Conservation (phyloP, 2,113 vertebrate species). For the Solea solea region DNA sequence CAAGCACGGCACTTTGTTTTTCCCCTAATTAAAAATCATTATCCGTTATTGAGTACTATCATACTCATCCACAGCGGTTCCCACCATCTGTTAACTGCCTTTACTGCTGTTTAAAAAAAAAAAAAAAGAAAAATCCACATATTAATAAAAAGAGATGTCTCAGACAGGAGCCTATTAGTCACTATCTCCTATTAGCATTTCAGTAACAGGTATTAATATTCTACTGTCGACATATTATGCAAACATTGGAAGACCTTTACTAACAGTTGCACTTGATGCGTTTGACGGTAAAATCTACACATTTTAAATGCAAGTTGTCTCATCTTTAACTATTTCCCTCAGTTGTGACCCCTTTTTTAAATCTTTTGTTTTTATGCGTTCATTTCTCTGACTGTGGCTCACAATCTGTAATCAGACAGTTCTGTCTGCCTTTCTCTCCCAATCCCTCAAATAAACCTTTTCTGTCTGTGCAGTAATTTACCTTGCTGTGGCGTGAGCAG, state of each 20-base stretch:
- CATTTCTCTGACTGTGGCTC: constrained; percentile 28
- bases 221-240: neutral
- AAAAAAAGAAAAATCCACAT: neutral
- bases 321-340: neutral
- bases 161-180: neutral
- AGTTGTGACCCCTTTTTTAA: constrained; percentile 1
- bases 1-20: neutral
- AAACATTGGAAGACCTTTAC: too few species aligned
- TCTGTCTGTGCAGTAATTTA: constrained; percentile 63
- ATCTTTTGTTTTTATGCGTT: constrained; percentile 12
- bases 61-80: too few species aligned
- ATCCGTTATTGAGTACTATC: too few species aligned
- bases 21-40: too few species aligned
- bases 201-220: neutral
- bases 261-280: too few species aligned
- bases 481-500: constrained; percentile 48
- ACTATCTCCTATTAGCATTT: constrained; percentile 3
- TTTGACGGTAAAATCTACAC: too few species aligned
- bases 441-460: constrained; percentile 40
- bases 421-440: constrained; percentile 33
- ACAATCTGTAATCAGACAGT: constrained; percentile 42
- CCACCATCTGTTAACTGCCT: too few species aligned
- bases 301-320: neutral
- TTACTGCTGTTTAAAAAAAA: too few species aligned
- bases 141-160: neutral